Evolutionary conservation across 2,888 invertebrate species (phyloP).

Genomic region (Drosophila anceps): DNA sequence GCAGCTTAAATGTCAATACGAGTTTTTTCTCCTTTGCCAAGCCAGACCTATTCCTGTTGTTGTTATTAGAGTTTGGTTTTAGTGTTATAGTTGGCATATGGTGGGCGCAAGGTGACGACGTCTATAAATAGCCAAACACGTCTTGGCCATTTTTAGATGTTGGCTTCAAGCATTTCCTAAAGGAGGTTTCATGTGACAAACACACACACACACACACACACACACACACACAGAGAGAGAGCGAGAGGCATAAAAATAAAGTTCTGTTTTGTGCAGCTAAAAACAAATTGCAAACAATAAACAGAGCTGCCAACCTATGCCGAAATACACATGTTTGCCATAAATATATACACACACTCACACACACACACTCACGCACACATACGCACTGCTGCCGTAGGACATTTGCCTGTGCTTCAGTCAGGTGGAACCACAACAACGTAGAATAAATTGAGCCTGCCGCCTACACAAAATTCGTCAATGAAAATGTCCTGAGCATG

Average conservation of each 20-base stretch:
- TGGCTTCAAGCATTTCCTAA: slow-evolving; percentile 11
- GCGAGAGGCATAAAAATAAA: slow-evolving; percentile 61
- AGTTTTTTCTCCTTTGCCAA: slow-evolving; percentile 10
- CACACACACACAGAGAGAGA: background rate
- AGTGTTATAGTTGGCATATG: slow-evolving; percentile 50
- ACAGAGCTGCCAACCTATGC: slow-evolving; percentile 48
- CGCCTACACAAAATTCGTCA: slow-evolving; percentile 48
- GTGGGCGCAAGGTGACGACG: slow-evolving; percentile 47
- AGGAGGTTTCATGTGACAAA: slow-evolving; percentile 20
- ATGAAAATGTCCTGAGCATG: slow-evolving; percentile 29
- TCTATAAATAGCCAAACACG: slow-evolving; percentile 69
- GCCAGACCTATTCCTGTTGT: slow-evolving; percentile 11
- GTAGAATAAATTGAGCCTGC: slow-evolving; percentile 8
- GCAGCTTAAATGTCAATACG: slow-evolving; percentile 76
- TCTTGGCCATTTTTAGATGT: slow-evolving; percentile 67
- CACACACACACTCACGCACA: slow-evolving; percentile 2
- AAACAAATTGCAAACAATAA: slow-evolving; percentile 81
- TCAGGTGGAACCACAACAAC: slow-evolving; percentile 39
- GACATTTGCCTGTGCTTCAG: slow-evolving; percentile 28
- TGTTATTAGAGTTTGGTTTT: slow-evolving; percentile 24
- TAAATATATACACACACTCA: slow-evolving; percentile 28
- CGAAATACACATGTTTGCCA: slow-evolving; percentile 41
- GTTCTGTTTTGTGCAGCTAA: slow-evolving; percentile 72
- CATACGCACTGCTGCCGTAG: slow-evolving; percentile 6
- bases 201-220: background rate